A percentile compares a stretch with the other conserved stretches of the same genome.
These are phyloP conservation scores for Sciurus vulgaris DNA, from an alignment of 2,797 vertebrate species.

Conservation along the genomic window DNA sequence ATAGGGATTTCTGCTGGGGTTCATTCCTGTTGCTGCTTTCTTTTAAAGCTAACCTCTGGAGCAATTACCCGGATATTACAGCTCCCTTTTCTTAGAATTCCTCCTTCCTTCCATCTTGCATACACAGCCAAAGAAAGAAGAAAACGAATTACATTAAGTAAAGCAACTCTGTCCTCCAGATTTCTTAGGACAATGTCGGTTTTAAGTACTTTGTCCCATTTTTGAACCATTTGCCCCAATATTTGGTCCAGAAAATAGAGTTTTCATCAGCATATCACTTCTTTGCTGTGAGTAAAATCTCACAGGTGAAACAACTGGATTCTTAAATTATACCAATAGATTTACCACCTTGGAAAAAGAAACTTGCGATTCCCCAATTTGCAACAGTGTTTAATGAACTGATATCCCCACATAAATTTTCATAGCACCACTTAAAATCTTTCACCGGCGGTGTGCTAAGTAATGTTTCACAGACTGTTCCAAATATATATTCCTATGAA, in stretches of 20 bases:
- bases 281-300: not conserved
- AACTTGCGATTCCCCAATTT: not conserved
- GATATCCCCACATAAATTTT: not conserved
- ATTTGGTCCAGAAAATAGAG: conserved; percentile 30
- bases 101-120: not conserved
- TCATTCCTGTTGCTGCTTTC: not conserved
- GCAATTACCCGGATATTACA: not conserved
- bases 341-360: not conserved
- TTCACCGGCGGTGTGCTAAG: conserved; percentile 1
- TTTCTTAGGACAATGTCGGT: not conserved
- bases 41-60: not conserved
- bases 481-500: conserved; percentile 33
- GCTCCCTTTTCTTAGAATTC: not conserved
- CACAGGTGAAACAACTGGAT: not conserved
- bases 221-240: conserved; percentile 17
- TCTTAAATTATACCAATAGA: not conserved
- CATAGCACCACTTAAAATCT: conserved; percentile 26
- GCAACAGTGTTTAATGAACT: not conserved
- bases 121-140: not conserved
- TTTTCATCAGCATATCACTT: not conserved
- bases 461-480: not conserved
- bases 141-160: not conserved
- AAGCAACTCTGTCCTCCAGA: not conserved
- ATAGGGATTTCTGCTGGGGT: not conserved
- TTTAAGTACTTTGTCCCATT: conserved; percentile 20